Evolutionary conservation across 23 tunicate species (phyloP).

Genomic region (Oikopleura albicans): DNA sequence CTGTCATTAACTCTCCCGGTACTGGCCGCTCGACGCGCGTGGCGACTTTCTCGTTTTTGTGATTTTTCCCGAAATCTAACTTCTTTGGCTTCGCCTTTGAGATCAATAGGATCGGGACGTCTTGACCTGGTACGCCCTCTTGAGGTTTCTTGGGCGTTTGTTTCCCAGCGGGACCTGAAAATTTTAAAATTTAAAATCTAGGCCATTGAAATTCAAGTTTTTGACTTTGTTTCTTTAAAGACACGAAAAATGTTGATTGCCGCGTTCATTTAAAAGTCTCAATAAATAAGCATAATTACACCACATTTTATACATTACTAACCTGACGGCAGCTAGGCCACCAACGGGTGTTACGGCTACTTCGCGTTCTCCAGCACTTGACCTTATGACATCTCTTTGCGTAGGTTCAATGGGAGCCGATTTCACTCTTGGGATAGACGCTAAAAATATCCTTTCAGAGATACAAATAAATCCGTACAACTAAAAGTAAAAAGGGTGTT

Average conservation of each 20-base stretch:
- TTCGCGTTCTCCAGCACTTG: background rate
- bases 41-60: background rate
- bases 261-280: too few species aligned
- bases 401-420: background rate
- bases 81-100: background rate
- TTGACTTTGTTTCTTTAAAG: too few species aligned
- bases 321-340: constrained; percentile 6
- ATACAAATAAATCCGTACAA: too few species aligned
- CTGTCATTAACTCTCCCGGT: background rate
- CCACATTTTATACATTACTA: too few species aligned
- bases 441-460: too few species aligned
- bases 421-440: background rate
- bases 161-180: background rate
- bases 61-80: background rate
- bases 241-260: too few species aligned
- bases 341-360: background rate
- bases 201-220: too few species aligned
- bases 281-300: too few species aligned
- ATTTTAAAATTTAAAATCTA: background rate
- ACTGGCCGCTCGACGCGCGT: constrained; percentile 4
- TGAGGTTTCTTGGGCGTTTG: background rate
- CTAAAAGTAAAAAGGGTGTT: too few species aligned
- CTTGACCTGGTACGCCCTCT: background rate
- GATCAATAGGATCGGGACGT: background rate
- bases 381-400: background rate